Evolutionary conservation across 2,888 invertebrate genomes (phyloP).

Genomic region (Eilema griseolum): DNA sequence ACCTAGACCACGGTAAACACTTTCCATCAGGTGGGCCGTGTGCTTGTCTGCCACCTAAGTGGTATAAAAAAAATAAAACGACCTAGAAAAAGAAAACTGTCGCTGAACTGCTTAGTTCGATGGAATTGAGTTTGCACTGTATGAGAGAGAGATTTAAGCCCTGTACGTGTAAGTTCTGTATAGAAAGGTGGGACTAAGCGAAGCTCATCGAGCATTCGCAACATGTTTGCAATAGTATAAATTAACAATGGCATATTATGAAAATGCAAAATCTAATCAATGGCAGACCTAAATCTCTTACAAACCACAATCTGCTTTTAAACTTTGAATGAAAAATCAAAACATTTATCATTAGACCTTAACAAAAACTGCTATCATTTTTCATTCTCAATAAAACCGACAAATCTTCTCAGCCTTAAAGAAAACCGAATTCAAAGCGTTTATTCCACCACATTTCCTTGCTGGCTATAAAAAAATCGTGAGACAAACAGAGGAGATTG

Average conservation of each 20-base stretch:
- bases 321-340: not conserved
- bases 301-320: not conserved
- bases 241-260: not conserved
- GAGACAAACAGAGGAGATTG: slow-evolving; percentile 28
- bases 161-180: no score
- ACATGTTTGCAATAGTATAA: no score
- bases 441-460: slow-evolving; percentile 6
- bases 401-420: slow-evolving; percentile 1
- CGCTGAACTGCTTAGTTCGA: no score
- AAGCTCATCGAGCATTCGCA: no score
- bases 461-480: slow-evolving; percentile 1
- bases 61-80: no score
- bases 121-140: no score
- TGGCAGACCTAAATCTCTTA: not conserved
- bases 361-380: slow-evolving; percentile 16
- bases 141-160: no score
- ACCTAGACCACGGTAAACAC: no score
- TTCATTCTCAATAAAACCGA: slow-evolving; percentile 13
- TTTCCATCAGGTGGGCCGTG: no score
- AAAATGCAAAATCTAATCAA: not conserved
- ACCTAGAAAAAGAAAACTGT: no score
- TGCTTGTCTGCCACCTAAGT: no score
- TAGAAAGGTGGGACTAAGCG: no score
- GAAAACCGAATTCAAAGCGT: slow-evolving; percentile 6
- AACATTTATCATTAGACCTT: not conserved